Base-by-base conservation (phyloP, 2,888 invertebrate species). In the Dryadula phaetusa region DNA sequence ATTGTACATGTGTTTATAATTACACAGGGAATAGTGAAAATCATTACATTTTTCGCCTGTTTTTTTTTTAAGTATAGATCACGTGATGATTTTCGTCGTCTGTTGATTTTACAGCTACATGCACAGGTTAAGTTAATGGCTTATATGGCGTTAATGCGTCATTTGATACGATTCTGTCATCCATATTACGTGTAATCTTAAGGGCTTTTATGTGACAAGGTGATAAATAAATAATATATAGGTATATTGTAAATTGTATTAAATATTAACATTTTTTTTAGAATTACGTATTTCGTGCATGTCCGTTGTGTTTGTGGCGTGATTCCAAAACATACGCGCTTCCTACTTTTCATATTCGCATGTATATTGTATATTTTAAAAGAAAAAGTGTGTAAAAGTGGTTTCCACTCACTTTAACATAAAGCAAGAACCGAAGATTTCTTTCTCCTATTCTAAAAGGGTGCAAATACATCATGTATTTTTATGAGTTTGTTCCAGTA, bases 41-140 rank as follows among this genome's bases (percentile, higher is more conserved):
- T 37, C 37, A 37, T 37, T 37, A 37, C 12, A 10, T 12, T 37
- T 37, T 37, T 37, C 32, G 10, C 10, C 4, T 4, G 16, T 10
- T 52, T 28, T 52, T 10, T 52, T 28, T 52, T 52, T 28, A 16
- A 28, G 28, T 28, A 28, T 8, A 3, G 5, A 10, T 32, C 28
- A 52, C 52, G 28, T 28, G 28, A 5, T 4, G 4, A 16, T 28
- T n/a, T n/a, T n/a, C n/a, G n/a, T n/a, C n/a, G 28, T 28, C 28
- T n/a, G n/a, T 49, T 28, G 49, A 49, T 49, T 49, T 49, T 52
- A 28, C 28, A 28, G n/a, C 25, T 28, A 28, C 25, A 49, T 16
- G 49, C 28, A 28, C n/a, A 2, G 22, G 47, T 47, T 47, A 22
- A 22, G 46, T 5, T 20, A 46, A 46, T 46, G 20, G 46, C 20